A percentile compares a stretch with the other conserved stretches of the same genome.
Evolutionary conservation across 2,113 vertebrate genomes (phyloP).

Genomic region (Ptychochromis oligacanthus): DNA sequence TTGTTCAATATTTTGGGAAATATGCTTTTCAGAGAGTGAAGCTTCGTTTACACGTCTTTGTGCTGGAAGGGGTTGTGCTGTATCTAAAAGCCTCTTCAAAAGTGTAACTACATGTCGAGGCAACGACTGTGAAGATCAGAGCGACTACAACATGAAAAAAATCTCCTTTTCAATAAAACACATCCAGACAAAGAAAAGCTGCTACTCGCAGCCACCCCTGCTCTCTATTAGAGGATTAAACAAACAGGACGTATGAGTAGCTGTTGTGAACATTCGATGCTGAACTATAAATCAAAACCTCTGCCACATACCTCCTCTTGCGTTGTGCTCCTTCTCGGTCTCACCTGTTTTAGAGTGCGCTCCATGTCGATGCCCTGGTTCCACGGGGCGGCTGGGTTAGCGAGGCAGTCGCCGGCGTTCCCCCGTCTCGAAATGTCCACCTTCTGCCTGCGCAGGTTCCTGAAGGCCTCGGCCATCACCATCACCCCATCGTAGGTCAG

Average conservation of each 20-base stretch:
- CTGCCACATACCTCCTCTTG: not conserved
- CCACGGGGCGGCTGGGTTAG: conserved; percentile 97
- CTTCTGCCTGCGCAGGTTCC: conserved; percentile 94
- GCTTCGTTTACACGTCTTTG: not conserved
- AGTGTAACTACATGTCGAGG: not conserved
- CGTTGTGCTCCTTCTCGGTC: not conserved
- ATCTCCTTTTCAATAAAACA: not conserved
- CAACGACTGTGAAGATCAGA: conserved; percentile 7
- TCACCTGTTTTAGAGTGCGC: conserved; percentile 71
- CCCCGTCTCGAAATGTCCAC: conserved; percentile 97
- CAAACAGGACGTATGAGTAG: not conserved
- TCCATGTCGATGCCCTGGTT: conserved; percentile 88
- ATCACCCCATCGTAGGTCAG: conserved; percentile 97
- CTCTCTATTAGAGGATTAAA: not conserved
- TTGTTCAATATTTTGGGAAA: conserved; percentile 2
- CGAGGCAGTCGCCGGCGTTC: conserved; percentile 96
- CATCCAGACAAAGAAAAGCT: not conserved
- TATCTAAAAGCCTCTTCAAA: conserved; percentile 17
- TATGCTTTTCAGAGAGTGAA: not conserved
- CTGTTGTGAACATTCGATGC: not conserved
- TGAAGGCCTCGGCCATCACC: conserved; percentile 98
- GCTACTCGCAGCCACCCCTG: not conserved
- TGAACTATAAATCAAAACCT: not conserved
- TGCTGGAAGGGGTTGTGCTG: not conserved
- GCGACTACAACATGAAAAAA: not conserved